Conservation (phyloP, 2,113 vertebrate species). For the Nipponia nippon region DNA sequence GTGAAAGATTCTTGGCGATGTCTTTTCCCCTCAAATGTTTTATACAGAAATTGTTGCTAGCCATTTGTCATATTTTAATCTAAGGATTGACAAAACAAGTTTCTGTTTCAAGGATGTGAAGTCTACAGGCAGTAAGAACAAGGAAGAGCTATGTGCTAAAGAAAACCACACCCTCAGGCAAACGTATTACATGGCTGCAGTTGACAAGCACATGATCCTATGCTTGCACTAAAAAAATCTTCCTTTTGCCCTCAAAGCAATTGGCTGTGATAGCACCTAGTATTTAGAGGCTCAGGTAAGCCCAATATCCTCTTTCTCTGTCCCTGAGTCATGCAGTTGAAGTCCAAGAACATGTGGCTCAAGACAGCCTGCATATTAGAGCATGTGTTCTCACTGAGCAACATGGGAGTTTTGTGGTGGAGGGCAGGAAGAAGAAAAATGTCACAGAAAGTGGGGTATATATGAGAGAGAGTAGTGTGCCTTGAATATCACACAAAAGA, state of each 20-base stretch:
- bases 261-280: neutral
- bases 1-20: neutral
- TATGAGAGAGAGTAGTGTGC: neutral
- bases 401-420: neutral
- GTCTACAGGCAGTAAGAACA: neutral
- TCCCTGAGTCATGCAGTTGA: neutral
- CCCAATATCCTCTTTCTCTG: neutral
- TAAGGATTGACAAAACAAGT: neutral
- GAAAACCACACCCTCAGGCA: slow-evolving; percentile 1
- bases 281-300: neutral
- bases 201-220: neutral
- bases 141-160: neutral
- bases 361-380: neutral
- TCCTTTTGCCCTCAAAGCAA: neutral
- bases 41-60: neutral
- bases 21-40: neutral
- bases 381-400: neutral
- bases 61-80: neutral
- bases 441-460: neutral
- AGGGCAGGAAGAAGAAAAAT: neutral
- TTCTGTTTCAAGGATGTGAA: neutral
- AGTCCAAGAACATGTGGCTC: neutral
- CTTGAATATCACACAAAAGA: neutral
- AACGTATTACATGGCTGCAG: neutral
- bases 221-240: neutral